Conservation (phyloP, 1,140 invertebrate genomes). For the Diorhabda sublineata region DNA sequence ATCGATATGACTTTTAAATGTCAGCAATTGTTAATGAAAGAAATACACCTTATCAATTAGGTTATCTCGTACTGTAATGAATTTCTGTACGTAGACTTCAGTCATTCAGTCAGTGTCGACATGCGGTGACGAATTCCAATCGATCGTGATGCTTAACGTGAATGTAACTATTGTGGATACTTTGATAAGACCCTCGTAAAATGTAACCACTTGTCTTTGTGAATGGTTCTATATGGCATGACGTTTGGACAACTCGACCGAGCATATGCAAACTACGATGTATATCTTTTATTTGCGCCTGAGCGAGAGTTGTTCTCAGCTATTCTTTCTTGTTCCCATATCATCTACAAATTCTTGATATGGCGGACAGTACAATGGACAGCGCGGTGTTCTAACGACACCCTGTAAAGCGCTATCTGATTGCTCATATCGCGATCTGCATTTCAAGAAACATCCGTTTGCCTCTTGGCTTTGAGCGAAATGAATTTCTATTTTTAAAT, state of each 20-base stretch:
- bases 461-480: slow-evolving; percentile 3
- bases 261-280: slow-evolving; percentile 34
- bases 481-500: background rate
- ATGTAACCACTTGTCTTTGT: slow-evolving; percentile 3
- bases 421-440: slow-evolving; percentile 36
- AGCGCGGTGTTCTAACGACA: slow-evolving; percentile 36
- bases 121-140: too few relatives aligned
- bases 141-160: too few relatives aligned
- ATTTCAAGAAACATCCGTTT: slow-evolving; percentile 30
- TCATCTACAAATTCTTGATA: slow-evolving; percentile 39
- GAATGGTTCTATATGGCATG: slow-evolving; percentile 11
- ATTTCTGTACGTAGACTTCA: too few relatives aligned
- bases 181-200: too few relatives aligned
- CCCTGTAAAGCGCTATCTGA: slow-evolving; percentile 37
- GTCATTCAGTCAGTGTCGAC: too few relatives aligned
- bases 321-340: slow-evolving; percentile 37
- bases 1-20: too few relatives aligned
- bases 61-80: too few relatives aligned
- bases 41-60: too few relatives aligned
- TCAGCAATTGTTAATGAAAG: too few relatives aligned
- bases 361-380: slow-evolving; percentile 38
- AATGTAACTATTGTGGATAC: too few relatives aligned
- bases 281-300: slow-evolving; percentile 35
- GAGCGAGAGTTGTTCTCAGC: slow-evolving; percentile 33
- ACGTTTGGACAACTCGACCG: slow-evolving; percentile 25